Percentiles rank a stretch among this genome's conserved stretches.
These are phyloP conservation scores for Chrysopilus asiliformis DNA, from an alignment of 2,888 invertebrate species.

Conservation along the genomic window DNA sequence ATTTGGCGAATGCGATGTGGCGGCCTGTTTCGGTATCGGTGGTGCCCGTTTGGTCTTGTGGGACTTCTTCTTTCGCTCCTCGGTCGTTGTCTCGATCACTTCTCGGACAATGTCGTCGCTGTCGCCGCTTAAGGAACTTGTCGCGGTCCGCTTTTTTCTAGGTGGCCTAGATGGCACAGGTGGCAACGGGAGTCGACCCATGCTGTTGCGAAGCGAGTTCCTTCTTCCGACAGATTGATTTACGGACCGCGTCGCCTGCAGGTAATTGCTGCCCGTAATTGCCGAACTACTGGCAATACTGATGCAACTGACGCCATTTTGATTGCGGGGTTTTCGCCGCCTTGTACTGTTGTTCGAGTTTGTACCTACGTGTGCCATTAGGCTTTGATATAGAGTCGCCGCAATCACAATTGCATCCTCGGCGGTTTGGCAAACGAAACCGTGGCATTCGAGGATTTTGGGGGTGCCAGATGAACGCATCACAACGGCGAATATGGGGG, in stretches of 20 bases:
- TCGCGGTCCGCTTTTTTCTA: slow-evolving; percentile 55
- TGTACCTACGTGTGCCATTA: slow-evolving; percentile 66
- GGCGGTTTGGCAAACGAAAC: slow-evolving; percentile 76
- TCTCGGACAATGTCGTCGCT: slow-evolving; percentile 45
- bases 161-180: slow-evolving; percentile 54
- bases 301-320: slow-evolving; percentile 63
- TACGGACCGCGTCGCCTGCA: slow-evolving; percentile 3
- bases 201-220: slow-evolving; percentile 19
- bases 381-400: slow-evolving; percentile 76
- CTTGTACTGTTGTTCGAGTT: slow-evolving; percentile 30
- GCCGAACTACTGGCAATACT: slow-evolving; percentile 54
- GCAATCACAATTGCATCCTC: slow-evolving; percentile 88
- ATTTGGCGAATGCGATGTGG: not conserved
- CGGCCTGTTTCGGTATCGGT: slow-evolving; percentile 34
- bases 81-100: slow-evolving; percentile 35
- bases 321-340: slow-evolving; percentile 48
- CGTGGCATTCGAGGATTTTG: slow-evolving; percentile 77
- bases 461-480: slow-evolving; percentile 66
- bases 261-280: not conserved
- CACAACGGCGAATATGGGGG: slow-evolving; percentile 79
- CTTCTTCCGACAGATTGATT: not conserved
- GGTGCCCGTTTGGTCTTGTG: slow-evolving; percentile 44
- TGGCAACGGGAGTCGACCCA: slow-evolving; percentile 24
- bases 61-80: slow-evolving; percentile 44
- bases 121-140: slow-evolving; percentile 47